A percentile compares a stretch with the other conserved stretches of the same genome.
Evolutionary conservation across 64 coral and sea anemone genomes (phyloP).

Genomic region (Actinia equina): DNA sequence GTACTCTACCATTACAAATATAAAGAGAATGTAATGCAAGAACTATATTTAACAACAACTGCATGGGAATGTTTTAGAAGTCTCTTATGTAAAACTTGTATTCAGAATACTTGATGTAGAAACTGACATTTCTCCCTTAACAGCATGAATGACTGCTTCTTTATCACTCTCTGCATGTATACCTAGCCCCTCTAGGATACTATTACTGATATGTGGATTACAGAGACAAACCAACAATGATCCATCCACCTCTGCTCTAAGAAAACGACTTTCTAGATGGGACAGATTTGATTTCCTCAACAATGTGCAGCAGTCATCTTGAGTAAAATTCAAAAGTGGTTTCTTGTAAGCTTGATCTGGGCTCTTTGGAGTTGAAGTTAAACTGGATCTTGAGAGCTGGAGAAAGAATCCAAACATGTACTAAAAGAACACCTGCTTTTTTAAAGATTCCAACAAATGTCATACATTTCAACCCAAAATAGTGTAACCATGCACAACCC

Average conservation of each 20-base stretch:
- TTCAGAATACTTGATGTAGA: background rate
- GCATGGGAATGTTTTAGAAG: background rate
- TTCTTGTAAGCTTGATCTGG: background rate
- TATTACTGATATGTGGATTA: conserved; percentile 11
- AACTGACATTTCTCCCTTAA: background rate
- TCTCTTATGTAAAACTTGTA: conserved; percentile 6
- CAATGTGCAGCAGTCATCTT: background rate
- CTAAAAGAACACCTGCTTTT: too few relatives aligned
- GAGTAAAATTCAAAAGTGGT: background rate
- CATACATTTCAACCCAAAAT: too few relatives aligned
- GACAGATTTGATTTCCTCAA: conserved; percentile 3
- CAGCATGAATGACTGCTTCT: background rate
- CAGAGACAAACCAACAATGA: background rate
- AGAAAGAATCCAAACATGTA: too few relatives aligned
- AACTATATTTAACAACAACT: background rate
- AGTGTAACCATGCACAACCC: too few relatives aligned
- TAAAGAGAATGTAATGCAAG: background rate
- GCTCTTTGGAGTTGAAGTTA: too few relatives aligned
- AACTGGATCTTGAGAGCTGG: too few relatives aligned
- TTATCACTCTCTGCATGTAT: background rate
- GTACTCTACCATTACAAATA: background rate
- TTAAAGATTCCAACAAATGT: too few relatives aligned
- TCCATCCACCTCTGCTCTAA: conserved; percentile 13
- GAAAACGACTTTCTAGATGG: too few relatives aligned
- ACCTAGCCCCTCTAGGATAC: conserved; percentile 2